These are phyloP conservation scores for Trimorus sp. DNA, from an alignment of 2,888 invertebrate species.

Conservation along the genomic window DNA sequence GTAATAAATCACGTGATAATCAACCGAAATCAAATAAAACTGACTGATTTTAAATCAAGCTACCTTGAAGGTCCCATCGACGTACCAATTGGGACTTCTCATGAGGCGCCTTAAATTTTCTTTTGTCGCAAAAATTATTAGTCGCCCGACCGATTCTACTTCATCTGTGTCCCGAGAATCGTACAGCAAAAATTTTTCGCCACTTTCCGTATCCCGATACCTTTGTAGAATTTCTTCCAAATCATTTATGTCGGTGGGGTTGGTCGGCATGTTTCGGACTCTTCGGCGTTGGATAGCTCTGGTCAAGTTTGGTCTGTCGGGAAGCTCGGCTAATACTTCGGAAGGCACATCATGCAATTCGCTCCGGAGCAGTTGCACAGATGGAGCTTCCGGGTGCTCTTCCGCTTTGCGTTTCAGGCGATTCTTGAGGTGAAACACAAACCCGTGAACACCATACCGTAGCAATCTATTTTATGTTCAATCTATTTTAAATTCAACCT, in stretches of 20 bases:
- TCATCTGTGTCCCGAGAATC: too few relatives aligned
- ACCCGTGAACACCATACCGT: too few relatives aligned
- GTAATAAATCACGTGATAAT: too few relatives aligned
- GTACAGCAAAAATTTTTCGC: neutral
- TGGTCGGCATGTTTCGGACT: neutral
- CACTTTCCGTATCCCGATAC: neutral
- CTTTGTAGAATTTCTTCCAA: constrained; percentile 1
- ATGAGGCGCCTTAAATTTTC: too few relatives aligned
- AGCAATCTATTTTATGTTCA: too few relatives aligned
- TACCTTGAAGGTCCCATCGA: too few relatives aligned
- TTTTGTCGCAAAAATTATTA: too few relatives aligned
- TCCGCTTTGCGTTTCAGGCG: constrained; percentile 2
- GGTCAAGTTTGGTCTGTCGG: neutral
- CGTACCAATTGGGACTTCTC: too few relatives aligned
- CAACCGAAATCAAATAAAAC: too few relatives aligned
- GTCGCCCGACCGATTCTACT: too few relatives aligned
- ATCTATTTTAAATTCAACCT: too few relatives aligned
- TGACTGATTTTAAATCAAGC: too few relatives aligned
- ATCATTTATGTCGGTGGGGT: neutral
- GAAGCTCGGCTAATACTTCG: neutral
- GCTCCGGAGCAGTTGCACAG: neutral
- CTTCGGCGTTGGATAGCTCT: constrained; percentile 2
- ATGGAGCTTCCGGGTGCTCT: constrained; percentile 3
- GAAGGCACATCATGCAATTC: neutral
- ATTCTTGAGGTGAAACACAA: neutral